Base-by-base conservation (phyloP, 2,888 invertebrate species). In the Cosmopolites sordidus region DNA sequence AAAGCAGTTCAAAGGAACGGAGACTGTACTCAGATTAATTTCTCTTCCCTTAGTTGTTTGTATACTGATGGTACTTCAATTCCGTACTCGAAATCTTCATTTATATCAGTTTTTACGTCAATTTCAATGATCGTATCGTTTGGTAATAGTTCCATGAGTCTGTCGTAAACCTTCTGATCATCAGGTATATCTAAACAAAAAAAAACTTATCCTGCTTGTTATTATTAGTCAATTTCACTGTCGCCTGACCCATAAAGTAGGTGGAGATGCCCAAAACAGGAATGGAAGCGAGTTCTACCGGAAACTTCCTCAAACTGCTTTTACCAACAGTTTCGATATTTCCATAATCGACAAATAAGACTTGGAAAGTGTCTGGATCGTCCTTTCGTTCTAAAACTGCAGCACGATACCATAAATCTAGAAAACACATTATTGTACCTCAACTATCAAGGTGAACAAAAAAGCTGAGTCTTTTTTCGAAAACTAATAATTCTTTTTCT, bases 271-370 rank as follows among this genome's bases (percentile, higher is more conserved):
- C 65, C 16, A 67, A 42, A 33, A 66, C 56, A n/a, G 65, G 64
- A 43, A 64, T 55, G 1, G 55, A 45, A 14, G 56, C 60, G 27
- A 65, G 58, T 27, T 66, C 53, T 17, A 42, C 42, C 2, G 67
- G 63, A 8, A 70, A 61, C 49, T 59, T 64, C 43, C 70, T 59
- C 18, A 71, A 57, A 33, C 66, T 46, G 6, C 51, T 44, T 1
- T 53, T 54, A 8, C 57, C 50, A 1, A 65, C 53, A 0, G 12
- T 50, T 15, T 55, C 59, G 11, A 56, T 33, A 47, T 66, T 69
- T 2, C 72, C 72, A 58, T 64, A 71, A 62, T 72, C 72, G 2
- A 71, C 60, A 44, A 62, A 68, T 30, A 58, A 58, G 4, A 69
- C 58, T 9, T 53, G 39, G 27, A 51, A 60, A 5, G 12, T 44